These are phyloP conservation scores for Esperia sulphurella DNA, from an alignment of 2,888 invertebrate species.

Conservation along the genomic window DNA sequence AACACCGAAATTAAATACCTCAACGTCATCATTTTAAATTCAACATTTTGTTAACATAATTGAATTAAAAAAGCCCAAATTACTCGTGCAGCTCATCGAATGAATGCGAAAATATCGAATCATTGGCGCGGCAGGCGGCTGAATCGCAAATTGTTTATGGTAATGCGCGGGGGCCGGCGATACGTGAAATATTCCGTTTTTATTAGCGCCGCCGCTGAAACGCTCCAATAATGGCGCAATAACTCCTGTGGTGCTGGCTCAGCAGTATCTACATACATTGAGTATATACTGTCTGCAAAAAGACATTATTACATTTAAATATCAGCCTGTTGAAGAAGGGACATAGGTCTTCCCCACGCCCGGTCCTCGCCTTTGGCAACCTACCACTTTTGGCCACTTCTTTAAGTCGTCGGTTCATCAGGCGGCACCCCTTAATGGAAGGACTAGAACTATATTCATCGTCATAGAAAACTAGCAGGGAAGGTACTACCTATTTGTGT, in stretches of 20 bases:
- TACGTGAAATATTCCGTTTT: constrained; percentile 56
- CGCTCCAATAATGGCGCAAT: constrained; percentile 30
- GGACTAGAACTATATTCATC: too few species aligned
- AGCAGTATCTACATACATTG: neutral
- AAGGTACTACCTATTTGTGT: too few species aligned
- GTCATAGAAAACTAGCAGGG: too few species aligned
- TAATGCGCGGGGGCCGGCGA: constrained; percentile 40
- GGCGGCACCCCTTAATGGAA: too few species aligned
- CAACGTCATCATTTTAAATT: neutral
- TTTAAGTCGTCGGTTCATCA: too few species aligned
- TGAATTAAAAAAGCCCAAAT: constrained; percentile 5
- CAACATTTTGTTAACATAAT: neutral
- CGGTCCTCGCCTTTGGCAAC: too few species aligned
- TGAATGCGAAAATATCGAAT: constrained; percentile 49
- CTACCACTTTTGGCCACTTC: too few species aligned
- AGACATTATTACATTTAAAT: too few species aligned
- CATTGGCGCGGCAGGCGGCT: constrained; percentile 48
- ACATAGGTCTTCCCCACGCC: too few species aligned
- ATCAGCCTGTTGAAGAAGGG: too few species aligned
- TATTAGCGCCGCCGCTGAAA: constrained; percentile 38
- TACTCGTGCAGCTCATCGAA: constrained; percentile 11
- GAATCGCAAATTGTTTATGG: constrained; percentile 61
- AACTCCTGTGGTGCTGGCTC: constrained; percentile 2
- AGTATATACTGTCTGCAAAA: too few species aligned
- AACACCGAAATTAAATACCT: too few species aligned